Evolutionary conservation across 2,113 vertebrate species (phyloP).

Genomic region (Halichoerus grypus): DNA sequence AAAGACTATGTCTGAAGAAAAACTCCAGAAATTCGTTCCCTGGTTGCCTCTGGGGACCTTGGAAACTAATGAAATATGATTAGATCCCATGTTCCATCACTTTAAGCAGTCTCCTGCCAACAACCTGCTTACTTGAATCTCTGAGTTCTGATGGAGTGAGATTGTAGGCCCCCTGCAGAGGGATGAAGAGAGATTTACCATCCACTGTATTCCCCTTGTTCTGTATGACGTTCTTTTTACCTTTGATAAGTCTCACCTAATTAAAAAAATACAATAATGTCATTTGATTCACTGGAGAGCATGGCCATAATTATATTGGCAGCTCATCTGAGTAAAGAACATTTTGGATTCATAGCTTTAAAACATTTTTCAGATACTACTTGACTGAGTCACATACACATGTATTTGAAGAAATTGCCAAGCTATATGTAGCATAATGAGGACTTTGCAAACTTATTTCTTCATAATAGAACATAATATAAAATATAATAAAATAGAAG

Average conservation of each 20-base stretch:
- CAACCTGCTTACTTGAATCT: background rate
- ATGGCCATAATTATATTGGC: background rate
- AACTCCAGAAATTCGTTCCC: background rate
- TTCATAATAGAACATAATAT: background rate
- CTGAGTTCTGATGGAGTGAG: background rate
- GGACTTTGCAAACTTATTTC: background rate
- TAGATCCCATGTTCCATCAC: background rate
- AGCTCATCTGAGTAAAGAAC: background rate
- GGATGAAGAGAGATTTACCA: background rate
- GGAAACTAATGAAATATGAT: background rate
- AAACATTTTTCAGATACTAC: background rate
- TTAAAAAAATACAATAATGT: background rate
- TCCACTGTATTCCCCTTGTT: background rate
- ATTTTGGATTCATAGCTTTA: conserved; percentile 11
- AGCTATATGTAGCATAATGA: background rate
- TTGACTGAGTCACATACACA: background rate
- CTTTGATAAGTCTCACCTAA: background rate
- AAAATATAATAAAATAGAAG: background rate
- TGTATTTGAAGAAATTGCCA: background rate
- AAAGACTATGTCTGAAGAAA: background rate
- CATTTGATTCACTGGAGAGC: background rate
- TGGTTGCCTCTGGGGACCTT: background rate
- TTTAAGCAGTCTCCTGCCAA: background rate
- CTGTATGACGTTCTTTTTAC: background rate
- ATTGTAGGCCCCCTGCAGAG: background rate